phyloP scores from a whole-genome alignment of 35 echinoderm and acorn worm species.

The Lytechinus variegatus region DNA sequence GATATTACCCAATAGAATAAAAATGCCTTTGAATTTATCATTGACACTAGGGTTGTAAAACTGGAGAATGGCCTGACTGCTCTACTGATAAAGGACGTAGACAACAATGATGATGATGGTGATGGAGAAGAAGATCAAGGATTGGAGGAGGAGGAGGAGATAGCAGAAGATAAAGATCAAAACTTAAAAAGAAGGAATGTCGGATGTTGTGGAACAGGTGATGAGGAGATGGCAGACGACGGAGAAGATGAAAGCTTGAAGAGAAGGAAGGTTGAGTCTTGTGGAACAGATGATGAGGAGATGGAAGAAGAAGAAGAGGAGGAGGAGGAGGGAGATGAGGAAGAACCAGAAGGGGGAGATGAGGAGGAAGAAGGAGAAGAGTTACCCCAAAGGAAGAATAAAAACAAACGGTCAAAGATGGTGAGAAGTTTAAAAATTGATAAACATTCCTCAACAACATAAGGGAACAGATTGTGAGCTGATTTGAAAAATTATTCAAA shows the following conservation, averaged over 20 bases:
- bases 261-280: slow-evolving; percentile 20
- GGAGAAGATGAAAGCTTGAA: neutral
- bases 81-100: slow-evolving; percentile 56
- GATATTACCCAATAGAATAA: no score
- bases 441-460: no score
- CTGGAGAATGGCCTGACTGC: slow-evolving; percentile 65
- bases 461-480: no score
- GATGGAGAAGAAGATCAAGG: neutral
- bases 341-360: slow-evolving; percentile 24
- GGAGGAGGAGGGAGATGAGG: slow-evolving; percentile 53
- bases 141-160: neutral
- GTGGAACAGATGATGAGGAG: slow-evolving; percentile 36
- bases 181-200: no score
- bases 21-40: no score
- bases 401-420: slow-evolving; percentile 50
- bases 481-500: no score
- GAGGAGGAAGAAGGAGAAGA: slow-evolving; percentile 57
- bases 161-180: neutral
- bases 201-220: neutral
- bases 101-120: slow-evolving; percentile 5
- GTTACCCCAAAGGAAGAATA: slow-evolving; percentile 26
- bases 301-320: slow-evolving; percentile 45
- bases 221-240: neutral
- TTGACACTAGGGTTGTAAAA: slow-evolving; percentile 48
- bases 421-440: neutral